Conservation (phyloP, 2,888 invertebrate genomes). For the Galerucella nymphaeae region DNA sequence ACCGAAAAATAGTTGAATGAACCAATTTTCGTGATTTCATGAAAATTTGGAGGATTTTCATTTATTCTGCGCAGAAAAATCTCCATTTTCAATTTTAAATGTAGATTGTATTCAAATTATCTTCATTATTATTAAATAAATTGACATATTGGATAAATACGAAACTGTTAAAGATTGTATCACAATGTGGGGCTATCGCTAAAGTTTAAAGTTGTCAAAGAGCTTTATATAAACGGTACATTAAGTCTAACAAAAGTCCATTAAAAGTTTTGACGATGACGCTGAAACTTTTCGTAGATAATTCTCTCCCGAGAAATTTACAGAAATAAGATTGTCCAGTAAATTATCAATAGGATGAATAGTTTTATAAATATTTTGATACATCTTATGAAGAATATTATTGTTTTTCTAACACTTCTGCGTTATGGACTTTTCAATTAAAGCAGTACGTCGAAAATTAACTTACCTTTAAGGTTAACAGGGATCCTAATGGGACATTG, state of each 20-base stretch:
- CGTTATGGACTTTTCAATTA: too few relatives aligned
- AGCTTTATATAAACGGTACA: constrained; percentile 1
- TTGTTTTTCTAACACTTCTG: too few relatives aligned
- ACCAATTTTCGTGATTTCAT: background rate
- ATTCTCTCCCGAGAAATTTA: background rate
- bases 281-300: background rate
- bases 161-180: background rate
- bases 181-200: background rate
- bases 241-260: constrained; percentile 4
- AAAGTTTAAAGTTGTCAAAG: background rate
- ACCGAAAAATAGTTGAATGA: background rate
- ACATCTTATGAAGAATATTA: too few relatives aligned
- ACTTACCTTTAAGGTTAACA: background rate
- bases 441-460: background rate
- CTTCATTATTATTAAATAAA: background rate
- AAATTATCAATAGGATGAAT: background rate
- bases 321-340: background rate
- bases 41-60: too few relatives aligned
- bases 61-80: too few relatives aligned
- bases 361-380: too few relatives aligned
- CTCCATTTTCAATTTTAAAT: too few relatives aligned
- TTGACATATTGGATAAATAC: background rate
- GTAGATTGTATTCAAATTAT: background rate
- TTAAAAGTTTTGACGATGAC: background rate
- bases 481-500: too few relatives aligned